Percentiles rank a stretch among this genome's conserved stretches.
Evolutionary conservation across 2,888 invertebrate species (phyloP).

Genomic region (Tethea ocularis): DNA sequence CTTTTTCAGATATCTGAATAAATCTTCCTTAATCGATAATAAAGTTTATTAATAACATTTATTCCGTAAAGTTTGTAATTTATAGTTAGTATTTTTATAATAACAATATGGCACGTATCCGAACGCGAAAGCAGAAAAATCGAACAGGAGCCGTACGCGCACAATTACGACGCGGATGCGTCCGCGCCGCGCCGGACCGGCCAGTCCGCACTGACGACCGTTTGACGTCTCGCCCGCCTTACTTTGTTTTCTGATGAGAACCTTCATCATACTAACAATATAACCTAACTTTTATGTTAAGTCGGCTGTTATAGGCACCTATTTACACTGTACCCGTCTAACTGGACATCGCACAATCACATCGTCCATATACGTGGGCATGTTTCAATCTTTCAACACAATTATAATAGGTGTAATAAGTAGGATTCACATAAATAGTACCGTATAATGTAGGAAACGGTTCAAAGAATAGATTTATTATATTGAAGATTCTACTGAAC

Average conservation of each 20-base stretch:
- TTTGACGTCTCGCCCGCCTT: slow-evolving; percentile 17
- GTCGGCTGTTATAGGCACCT: slow-evolving; percentile 12
- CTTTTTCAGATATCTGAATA: too few species aligned
- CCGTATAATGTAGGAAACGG: neutral
- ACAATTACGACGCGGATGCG: slow-evolving; percentile 24
- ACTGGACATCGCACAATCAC: slow-evolving; percentile 14
- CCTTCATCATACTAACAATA: slow-evolving; percentile 48
- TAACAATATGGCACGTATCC: neutral
- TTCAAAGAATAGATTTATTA: neutral
- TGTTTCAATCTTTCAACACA: slow-evolving; percentile 3
- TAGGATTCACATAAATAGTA: neutral
- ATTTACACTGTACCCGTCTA: slow-evolving; percentile 26
- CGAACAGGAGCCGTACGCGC: slow-evolving; percentile 14
- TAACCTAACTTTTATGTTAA: slow-evolving; percentile 27
- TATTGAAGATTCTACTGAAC: neutral
- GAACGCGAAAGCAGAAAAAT: slow-evolving; percentile 10
- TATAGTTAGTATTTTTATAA: neutral
- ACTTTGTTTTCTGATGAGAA: slow-evolving; percentile 55
- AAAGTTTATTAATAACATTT: too few species aligned
- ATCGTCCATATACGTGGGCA: slow-evolving; percentile 1
- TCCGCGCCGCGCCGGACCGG: slow-evolving; percentile 10
- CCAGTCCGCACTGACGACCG: slow-evolving; percentile 14
- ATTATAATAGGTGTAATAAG: slow-evolving; percentile 10
- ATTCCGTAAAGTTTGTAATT: too few species aligned
- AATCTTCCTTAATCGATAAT: too few species aligned